These are phyloP conservation scores for Ctenosaura bakeri DNA, from an alignment of 2,797 vertebrate species.

Conservation along the genomic window DNA sequence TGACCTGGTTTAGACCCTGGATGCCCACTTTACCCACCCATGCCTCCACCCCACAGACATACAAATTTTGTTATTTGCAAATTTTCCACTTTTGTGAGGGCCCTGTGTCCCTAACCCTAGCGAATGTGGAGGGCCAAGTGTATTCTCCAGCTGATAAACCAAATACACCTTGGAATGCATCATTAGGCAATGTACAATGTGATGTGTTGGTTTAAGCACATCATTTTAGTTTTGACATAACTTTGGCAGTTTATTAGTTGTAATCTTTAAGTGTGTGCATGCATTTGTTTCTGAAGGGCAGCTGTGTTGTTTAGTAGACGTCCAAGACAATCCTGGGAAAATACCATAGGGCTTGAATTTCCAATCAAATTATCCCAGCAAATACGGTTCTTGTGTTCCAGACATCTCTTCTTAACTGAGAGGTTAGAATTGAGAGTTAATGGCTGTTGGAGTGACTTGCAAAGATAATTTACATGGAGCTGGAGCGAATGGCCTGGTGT, in stretches of 20 bases:
- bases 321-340: not conserved
- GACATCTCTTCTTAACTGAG: not conserved
- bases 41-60: too few relatives aligned
- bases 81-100: too few relatives aligned
- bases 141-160: slow-evolving; percentile 55
- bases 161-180: slow-evolving; percentile 5
- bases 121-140: not conserved
- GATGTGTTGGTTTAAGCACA: not conserved
- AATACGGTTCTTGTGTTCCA: not conserved
- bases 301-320: not conserved
- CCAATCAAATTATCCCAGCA: not conserved
- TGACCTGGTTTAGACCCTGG: too few relatives aligned
- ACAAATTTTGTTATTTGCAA: too few relatives aligned
- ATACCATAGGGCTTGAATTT: slow-evolving; percentile 7
- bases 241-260: not conserved
- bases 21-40: too few relatives aligned
- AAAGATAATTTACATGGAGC: not conserved
- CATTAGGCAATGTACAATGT: not conserved
- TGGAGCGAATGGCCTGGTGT: not conserved
- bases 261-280: not conserved
- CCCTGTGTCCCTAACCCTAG: too few relatives aligned
- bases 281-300: not conserved
- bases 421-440: not conserved
- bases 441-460: not conserved
- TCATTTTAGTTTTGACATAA: not conserved